Base-by-base conservation (phyloP, 2,113 vertebrate species). In the Sula dactylatra region DNA sequence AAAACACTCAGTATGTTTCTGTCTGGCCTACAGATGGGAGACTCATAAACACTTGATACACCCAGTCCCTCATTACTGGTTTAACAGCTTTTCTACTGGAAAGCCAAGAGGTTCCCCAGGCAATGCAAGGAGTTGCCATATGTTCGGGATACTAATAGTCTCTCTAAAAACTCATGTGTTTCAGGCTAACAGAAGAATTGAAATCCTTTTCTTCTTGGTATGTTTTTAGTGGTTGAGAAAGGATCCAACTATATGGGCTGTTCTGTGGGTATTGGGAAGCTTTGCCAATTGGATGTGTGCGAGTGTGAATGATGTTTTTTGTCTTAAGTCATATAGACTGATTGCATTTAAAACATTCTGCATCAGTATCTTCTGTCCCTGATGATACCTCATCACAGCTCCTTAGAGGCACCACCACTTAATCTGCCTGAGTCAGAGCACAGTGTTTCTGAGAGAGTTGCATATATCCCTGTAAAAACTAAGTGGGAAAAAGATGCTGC, bases 1-100 rank as follows among this genome's bases (percentile, higher is more conserved):
- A 91, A 78, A 93, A 88, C 66, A 85, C 32, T 80, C 49, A 70
- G 25, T 36, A 56, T 87, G 83, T 94, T 95, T 86, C 82, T 90
- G 67, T 94, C 90, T 94, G 95, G 84, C 59, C 89, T 94, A 91
- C 89, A 95, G 84, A 94, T 92, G 91, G 76, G 77, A 95, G 85
- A 77, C 67, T 96, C 94, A 93, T 94, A 97, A 97, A 97, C 90
- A 93, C 90, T 82, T 83, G 86, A 95, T 96, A 93, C 70, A 90
- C 59, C 85, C 94, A 90, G 73, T 96, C 85, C 76, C 84, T 81
- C 74, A 91, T 94, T 97, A 91, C 91, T 93, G 92, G 82, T 94
- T 93, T 91, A 94, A 80, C 78, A 95, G 89, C 59, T 95, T 95
- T 94, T 94, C 92, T 86, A 89, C 76, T 91, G 81, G 95, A 96